phyloP scores from a whole-genome alignment of 2,113 vertebrate species.

The Syngnathus scovelli region DNA sequence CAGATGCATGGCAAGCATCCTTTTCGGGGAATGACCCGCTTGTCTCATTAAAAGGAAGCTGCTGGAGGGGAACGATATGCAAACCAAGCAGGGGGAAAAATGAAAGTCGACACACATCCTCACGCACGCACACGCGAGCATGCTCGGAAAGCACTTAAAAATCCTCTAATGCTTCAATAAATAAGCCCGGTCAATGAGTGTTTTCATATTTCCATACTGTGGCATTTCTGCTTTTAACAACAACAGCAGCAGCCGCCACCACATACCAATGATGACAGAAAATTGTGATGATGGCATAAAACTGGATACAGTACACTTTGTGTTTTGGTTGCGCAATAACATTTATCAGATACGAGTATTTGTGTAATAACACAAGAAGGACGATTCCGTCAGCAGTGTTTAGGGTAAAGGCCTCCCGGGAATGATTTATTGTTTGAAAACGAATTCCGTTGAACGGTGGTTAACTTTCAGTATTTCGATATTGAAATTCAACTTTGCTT shows the following conservation, averaged over 20 bases:
- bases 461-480: no score
- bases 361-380: neutral
- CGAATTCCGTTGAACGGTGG: no score
- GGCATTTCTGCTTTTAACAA: neutral
- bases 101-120: constrained; percentile 29
- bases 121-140: neutral
- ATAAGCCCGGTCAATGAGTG: neutral
- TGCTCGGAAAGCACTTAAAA: neutral
- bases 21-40: constrained; percentile 60
- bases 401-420: neutral
- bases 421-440: neutral
- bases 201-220: neutral
- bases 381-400: neutral
- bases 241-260: neutral
- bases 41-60: constrained; percentile 66
- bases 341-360: neutral
- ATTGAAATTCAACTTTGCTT: no score
- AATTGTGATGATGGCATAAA: neutral
- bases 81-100: constrained; percentile 60
- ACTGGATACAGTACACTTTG: neutral
- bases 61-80: constrained; percentile 64
- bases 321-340: neutral
- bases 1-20: constrained; percentile 45
- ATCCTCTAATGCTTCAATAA: neutral
- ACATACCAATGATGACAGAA: neutral